A percentile compares a stretch with the other conserved stretches of the same genome.
Evolutionary conservation across 2,797 vertebrate genomes (phyloP).

Genomic region (Pyrocephalus nanus): DNA sequence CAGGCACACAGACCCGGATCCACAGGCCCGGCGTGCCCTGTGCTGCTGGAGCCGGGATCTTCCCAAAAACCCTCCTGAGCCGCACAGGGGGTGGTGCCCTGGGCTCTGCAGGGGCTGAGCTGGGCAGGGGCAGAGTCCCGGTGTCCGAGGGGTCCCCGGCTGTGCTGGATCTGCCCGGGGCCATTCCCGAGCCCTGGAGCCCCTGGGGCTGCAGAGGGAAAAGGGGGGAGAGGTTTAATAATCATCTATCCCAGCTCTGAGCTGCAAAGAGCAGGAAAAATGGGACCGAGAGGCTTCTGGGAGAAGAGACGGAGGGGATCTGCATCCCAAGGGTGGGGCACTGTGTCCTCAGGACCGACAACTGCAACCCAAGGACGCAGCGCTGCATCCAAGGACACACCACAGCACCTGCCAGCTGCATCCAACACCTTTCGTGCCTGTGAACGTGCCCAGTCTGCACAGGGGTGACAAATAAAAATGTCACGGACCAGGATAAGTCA

Average conservation of each 20-base stretch:
- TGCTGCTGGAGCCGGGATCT: background rate
- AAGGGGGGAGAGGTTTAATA: background rate
- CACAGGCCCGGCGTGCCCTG: fast-evolving
- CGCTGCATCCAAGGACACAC: background rate
- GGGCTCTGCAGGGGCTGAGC: background rate
- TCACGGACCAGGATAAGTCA: fast-evolving
- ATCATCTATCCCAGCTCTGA: background rate
- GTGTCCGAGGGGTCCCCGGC: fast-evolving
- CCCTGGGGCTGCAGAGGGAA: background rate
- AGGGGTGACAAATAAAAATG: background rate
- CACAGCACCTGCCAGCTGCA: background rate
- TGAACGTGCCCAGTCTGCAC: fast-evolving
- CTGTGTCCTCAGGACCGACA: background rate
- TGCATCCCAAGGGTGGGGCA: background rate
- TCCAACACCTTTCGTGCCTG: background rate
- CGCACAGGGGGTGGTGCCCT: fast-evolving
- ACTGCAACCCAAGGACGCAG: background rate
- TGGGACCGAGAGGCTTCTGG: fast-evolving
- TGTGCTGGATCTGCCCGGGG: background rate
- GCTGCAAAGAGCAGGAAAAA: background rate
- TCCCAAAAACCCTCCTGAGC: background rate
- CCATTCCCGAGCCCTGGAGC: fast-evolving
- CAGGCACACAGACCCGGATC: background rate
- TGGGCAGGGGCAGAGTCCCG: background rate
- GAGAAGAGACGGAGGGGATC: fast-evolving